Conservation (phyloP, 2,797 vertebrate species). For the Echiichthys vipera region DNA sequence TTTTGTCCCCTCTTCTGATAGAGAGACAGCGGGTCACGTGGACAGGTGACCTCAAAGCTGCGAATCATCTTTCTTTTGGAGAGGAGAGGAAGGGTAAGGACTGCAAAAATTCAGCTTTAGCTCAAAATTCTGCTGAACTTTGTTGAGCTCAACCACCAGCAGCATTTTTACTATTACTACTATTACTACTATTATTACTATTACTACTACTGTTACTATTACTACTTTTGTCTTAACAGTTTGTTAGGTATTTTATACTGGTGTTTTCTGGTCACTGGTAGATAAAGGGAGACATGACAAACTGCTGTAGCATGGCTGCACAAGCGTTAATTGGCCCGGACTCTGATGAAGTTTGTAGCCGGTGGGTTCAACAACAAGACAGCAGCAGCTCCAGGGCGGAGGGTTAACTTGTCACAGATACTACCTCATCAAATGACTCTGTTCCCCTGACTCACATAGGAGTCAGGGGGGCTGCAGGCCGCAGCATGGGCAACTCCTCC, state of each 20-base stretch:
- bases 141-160: slow-evolving; percentile 48
- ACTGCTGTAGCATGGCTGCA: slow-evolving; percentile 39
- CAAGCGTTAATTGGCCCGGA: slow-evolving; percentile 24
- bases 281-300: slow-evolving; percentile 54
- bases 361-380: slow-evolving; percentile 33
- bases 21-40: slow-evolving; percentile 35
- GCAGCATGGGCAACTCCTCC: slow-evolving; percentile 84
- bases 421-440: slow-evolving; percentile 71
- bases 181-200: slow-evolving; percentile 71
- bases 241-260: slow-evolving; percentile 18
- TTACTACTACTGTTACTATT: slow-evolving; percentile 65
- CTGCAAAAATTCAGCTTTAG: slow-evolving; percentile 28
- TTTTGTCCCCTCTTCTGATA: background rate
- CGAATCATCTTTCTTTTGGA: slow-evolving; percentile 11
- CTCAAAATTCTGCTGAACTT: slow-evolving; percentile 65
- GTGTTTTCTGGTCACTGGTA: slow-evolving; percentile 19
- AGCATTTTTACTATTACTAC: slow-evolving; percentile 59
- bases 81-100: slow-evolving; percentile 57
- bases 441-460: slow-evolving; percentile 70
- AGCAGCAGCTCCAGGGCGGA: slow-evolving; percentile 38
- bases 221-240: slow-evolving; percentile 25
- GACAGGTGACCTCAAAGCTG: slow-evolving; percentile 48
- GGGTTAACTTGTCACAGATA: slow-evolving; percentile 62
- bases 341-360: slow-evolving; percentile 43
- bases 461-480: slow-evolving; percentile 56